phyloP scores from a whole-genome alignment of 2,888 invertebrate species.

The Phymatocera aterrima region DNA sequence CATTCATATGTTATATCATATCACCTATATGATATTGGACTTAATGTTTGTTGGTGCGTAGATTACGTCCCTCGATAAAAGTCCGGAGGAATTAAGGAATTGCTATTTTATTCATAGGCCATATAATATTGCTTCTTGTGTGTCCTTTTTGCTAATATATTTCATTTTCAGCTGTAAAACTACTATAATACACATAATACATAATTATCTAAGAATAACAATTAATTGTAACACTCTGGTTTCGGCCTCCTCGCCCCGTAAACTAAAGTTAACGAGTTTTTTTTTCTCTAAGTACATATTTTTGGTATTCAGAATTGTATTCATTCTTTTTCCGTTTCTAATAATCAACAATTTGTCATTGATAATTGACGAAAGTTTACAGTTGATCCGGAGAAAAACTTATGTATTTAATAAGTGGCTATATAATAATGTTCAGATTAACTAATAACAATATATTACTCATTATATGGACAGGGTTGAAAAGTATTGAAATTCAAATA shows the following conservation, averaged over 20 bases:
- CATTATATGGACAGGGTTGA: background rate
- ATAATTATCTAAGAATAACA: slow-evolving; percentile 30
- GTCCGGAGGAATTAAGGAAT: background rate
- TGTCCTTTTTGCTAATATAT: slow-evolving; percentile 55
- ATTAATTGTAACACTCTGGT: slow-evolving; percentile 43
- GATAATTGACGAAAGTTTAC: too few relatives aligned
- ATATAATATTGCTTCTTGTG: slow-evolving; percentile 52
- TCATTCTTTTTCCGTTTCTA: slow-evolving; percentile 7
- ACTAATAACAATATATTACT: background rate
- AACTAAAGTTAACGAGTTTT: slow-evolving; percentile 46
- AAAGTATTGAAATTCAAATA: slow-evolving; percentile 38
- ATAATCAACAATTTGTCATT: too few relatives aligned
- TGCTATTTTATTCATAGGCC: slow-evolving; percentile 23
- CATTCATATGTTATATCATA: too few relatives aligned
- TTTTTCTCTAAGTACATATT: slow-evolving; percentile 19
- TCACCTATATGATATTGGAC: too few relatives aligned
- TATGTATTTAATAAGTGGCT: background rate
- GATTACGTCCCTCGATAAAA: background rate
- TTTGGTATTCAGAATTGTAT: slow-evolving; percentile 45
- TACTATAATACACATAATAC: slow-evolving; percentile 3
- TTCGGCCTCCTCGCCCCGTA: slow-evolving; percentile 24
- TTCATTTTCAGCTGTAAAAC: slow-evolving; percentile 52
- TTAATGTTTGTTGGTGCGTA: too few relatives aligned
- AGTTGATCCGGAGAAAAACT: background rate
- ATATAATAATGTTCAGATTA: background rate